phyloP scores from a whole-genome alignment of 1,140 invertebrate species.

The Xylocopa sonorina region DNA sequence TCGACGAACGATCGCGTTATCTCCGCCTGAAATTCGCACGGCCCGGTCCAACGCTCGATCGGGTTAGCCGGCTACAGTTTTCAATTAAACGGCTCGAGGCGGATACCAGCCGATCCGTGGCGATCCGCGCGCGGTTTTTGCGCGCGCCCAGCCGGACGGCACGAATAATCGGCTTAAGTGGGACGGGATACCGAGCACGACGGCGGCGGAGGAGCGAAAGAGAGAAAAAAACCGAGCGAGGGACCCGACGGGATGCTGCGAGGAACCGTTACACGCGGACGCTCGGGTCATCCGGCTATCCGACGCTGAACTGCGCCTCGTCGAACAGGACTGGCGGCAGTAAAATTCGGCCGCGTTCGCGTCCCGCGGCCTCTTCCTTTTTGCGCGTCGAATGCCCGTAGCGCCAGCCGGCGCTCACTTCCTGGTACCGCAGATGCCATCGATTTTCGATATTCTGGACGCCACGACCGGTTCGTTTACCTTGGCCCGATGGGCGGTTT shows the following conservation, averaged over 20 bases:
- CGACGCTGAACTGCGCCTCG: conserved; percentile 41
- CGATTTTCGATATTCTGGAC: conserved; percentile 27
- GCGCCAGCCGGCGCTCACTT: background rate
- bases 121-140: conserved; percentile 14
- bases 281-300: conserved; percentile 56
- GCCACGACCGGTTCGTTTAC: conserved; percentile 5
- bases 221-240: conserved; percentile 53
- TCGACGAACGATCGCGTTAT: background rate
- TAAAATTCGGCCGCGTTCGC: conserved; percentile 49
- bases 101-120: background rate
- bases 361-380: background rate
- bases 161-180: conserved; percentile 64
- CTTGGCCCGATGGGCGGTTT: background rate
- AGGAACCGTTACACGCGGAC: conserved; percentile 61
- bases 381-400: background rate
- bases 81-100: conserved; percentile 18
- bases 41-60: background rate
- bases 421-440: conserved; percentile 16
- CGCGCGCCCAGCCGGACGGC: background rate
- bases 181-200: conserved; percentile 42
- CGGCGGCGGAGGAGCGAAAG: conserved; percentile 39
- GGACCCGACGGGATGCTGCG: conserved; percentile 55
- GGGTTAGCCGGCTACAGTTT: background rate
- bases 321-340: conserved; percentile 47
- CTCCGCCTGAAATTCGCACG: background rate